Percentiles rank a stretch among this genome's conserved stretches.
Evolutionary conservation across 35 echinoderm and acorn worm species (phyloP).

Genomic region (Ophiothrix spiculata): DNA sequence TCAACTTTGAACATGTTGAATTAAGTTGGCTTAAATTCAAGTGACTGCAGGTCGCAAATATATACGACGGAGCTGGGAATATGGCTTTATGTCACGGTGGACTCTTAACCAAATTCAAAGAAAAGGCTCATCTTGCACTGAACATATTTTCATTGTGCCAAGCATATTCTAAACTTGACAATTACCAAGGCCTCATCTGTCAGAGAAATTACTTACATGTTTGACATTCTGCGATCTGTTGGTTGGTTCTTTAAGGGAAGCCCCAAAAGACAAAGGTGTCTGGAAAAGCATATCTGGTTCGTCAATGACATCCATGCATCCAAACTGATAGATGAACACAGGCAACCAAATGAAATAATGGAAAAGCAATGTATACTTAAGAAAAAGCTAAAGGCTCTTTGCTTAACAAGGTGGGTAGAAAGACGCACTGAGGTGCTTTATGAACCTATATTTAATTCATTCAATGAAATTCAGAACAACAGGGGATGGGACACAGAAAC

Average conservation of each 20-base stretch:
- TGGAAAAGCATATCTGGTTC: no score
- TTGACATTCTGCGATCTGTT: neutral
- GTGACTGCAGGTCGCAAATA: conserved; percentile 39
- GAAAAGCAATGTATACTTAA: no score
- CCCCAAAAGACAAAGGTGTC: no score
- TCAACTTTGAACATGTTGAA: neutral
- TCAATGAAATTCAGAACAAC: neutral
- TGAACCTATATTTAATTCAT: neutral
- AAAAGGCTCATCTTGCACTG: no score
- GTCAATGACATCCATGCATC: no score
- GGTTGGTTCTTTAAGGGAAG: conserved; percentile 45
- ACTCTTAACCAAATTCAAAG: no score
- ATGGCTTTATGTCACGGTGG: no score
- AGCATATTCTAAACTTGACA: conserved; percentile 43
- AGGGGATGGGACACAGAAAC: neutral
- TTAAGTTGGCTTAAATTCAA: no score
- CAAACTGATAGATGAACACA: no score
- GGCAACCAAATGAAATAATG: no score
- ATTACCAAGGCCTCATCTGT: conserved; percentile 31
- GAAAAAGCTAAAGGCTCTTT: conserved; percentile 16
- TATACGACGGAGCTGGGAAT: conserved; percentile 50
- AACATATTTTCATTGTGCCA: conserved; percentile 60
- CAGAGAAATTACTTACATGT: conserved; percentile 44
- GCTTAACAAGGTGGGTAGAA: conserved; percentile 69
- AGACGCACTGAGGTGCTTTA: conserved; percentile 48